Base-by-base conservation (phyloP, 2,113 vertebrate genomes). In the Sturnus vulgaris region DNA sequence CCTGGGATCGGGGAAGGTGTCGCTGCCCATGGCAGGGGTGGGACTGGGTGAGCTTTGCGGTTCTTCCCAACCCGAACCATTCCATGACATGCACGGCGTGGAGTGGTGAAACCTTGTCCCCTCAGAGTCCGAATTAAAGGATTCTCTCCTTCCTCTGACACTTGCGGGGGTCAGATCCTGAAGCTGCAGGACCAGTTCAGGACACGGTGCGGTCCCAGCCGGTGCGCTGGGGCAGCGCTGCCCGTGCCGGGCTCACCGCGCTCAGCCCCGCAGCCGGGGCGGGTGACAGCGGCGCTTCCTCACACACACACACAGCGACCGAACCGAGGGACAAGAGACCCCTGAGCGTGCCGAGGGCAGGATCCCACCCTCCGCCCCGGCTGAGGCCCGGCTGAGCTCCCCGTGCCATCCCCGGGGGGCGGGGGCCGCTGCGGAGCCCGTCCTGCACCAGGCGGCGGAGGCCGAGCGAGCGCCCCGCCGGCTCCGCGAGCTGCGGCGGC, bases 381-480 rank as follows among this genome's bases (percentile, higher is more conserved):
- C 86, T 9, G 59, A 27, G 59, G 77, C 86, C 86, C 86, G 37
- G 66, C 46, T 8, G 31, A 13, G 57, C 65, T 42, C 35, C 65
- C 56, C n/a, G 4, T 5, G 33, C 57, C 75, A 2, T 35, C 2
- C 35, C 35, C 31, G 5, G 31, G 57, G 86, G 86, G 85, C 85
- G 85, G 76, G 66, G 66, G 66, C 79, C 57, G 93, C 95, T 92
- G 97, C 96, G 96, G 97, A 88, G 97, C 96, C 87, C 6, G 96
- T 82, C 96, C 95, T 88, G 97, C 97, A 95, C 90, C 78, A 89
- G 96, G 97, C 97, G 96, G 97, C 89, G 96, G 96, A 97, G 97
- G 93, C 95, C 95, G 96, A 92, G 93, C 95, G 88, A 86, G 82
- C 93, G 94, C 93, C 95, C 93, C 95, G 91, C 72, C 82, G 84